Conservation (phyloP, 1,140 invertebrate species). For the Drosophila repletoides region DNA sequence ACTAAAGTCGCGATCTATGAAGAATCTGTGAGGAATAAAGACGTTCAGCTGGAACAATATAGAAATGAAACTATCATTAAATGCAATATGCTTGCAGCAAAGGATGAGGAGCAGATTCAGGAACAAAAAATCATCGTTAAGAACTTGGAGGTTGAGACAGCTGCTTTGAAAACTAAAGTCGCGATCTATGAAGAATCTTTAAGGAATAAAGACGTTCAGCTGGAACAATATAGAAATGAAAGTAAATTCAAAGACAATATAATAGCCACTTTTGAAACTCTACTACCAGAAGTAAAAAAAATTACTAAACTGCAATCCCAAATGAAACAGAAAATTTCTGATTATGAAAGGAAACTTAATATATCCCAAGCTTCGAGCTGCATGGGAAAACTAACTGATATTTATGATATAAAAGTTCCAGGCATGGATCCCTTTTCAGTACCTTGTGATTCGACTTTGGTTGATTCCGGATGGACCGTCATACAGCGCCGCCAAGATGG, state of each 20-base stretch:
- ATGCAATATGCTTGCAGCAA: background rate
- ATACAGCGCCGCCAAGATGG: conserved; percentile 6
- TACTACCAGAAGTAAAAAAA: too few species aligned
- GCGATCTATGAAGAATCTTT: background rate
- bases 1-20: background rate
- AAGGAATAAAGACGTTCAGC: background rate
- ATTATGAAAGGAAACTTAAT: background rate
- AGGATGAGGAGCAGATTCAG: too few species aligned
- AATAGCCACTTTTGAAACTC: too few species aligned
- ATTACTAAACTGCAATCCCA: background rate
- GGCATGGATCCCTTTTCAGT: conserved; percentile 4
- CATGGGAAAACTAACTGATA: background rate
- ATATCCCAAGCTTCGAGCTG: background rate
- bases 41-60: background rate
- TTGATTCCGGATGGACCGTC: conserved; percentile 8
- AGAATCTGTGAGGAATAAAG: background rate
- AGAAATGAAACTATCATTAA: background rate
- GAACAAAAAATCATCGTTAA: background rate
- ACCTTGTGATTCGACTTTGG: conserved; percentile 3
- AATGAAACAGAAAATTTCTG: background rate
- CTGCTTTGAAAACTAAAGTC: background rate
- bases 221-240: background rate
- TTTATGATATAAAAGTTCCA: conserved; percentile 5
- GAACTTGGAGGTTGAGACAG: background rate
- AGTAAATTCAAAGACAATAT: background rate